Evolutionary conservation across 2,888 invertebrate species (phyloP), one percentile per base, ranked within the genome.

Genomic region (Linyphia triangularis): DNA sequence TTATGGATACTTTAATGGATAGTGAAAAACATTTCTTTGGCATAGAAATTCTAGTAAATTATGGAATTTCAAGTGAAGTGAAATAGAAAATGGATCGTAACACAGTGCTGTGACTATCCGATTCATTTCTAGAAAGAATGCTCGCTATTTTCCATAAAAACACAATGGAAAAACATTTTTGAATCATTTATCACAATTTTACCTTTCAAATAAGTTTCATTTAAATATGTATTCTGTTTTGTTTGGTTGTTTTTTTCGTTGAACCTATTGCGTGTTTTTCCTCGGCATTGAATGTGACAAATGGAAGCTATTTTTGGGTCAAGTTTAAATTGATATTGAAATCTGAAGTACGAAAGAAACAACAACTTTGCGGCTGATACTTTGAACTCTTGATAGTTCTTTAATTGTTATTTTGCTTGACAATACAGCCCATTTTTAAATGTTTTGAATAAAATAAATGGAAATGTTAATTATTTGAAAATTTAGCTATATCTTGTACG

Each of bases 1-100:
- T 83, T 83, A 83, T 73, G 43, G 19, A 26, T 19, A 4, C 19
- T 19, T 63, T 83, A 73, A 83, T 83, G 83, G 73, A 83, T 73
- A 65, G 59, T 40, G 83, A 83, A 83, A 51, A 83, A 83, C 73
- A 73, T 63, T 61, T n/a, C 22, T 22, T 33, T 33, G n/a, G 4
- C 22, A 24, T 7, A 40, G n/a, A 77, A 63, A 77, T 40, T 59
- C 73, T 19, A 75, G 73, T 75, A 75, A 75, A 75, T 75, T 75
- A 75, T 75, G 73, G 73, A 75, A 75, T 75, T 28, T 28, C 10
- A 75, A 59, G 59, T 22, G 33, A 59, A 75, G 30, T 13, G n/a
- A 51, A 51, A 16, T 51, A 13, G 51, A 51, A 51, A 51, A 51
- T 51, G 0, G 16, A 51, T 51, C 13, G 51, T 51, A 51, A 51